Conservation (phyloP, 1,140 invertebrate species). For the honey bee (Apis mellifera) region Amel_HAv3.1 CM009935.2:4036001-4036500, state of each 20-base stretch:
- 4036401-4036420: too few species aligned
- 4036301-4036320: too few species aligned
- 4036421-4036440: too few species aligned
- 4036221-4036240: neutral
- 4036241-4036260: neutral
- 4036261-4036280: conserved; percentile 31
- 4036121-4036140: conserved; percentile 56
- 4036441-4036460: too few species aligned
- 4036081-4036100: conserved; percentile 49
- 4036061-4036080: conserved; percentile 73
- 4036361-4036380: too few species aligned
- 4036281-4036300: neutral
- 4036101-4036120: conserved; percentile 68
- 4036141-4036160: conserved; percentile 44
- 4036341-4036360: too few species aligned
- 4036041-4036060: conserved; percentile 73
- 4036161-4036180: conserved; percentile 43
- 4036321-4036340: too few species aligned
- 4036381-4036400: too few species aligned
- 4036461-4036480: too few species aligned
- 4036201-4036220: neutral
- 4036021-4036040: conserved; percentile 73
- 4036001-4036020: conserved; percentile 67
- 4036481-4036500: too few species aligned
- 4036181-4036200: neutral